Base-by-base conservation (phyloP, 2,888 invertebrate genomes). In the Rhogogaster chlorosoma region DNA sequence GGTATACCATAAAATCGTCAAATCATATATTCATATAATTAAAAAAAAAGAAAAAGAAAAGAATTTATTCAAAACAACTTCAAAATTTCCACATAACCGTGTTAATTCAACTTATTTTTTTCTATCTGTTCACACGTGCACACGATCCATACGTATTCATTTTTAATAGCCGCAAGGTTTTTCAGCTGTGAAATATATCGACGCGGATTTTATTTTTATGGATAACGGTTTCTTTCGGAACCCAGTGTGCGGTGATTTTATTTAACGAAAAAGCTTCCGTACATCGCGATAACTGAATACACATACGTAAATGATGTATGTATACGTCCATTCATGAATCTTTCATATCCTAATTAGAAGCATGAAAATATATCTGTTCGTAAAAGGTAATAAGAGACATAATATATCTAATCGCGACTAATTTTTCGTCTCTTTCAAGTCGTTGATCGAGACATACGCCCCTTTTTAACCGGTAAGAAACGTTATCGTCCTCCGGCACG, bases 401-500 rank as follows among this genome's bases (percentile, higher is more conserved):
- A n/a, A 18, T 7, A 53, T 53, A 53, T 53, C 53, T 53, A 53
- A 53, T 42, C 3, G 12, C 71, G 10, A 38, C 12, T 22, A 73
- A 73, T 73, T 42, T 73, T 42, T 15, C 10, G 42, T 42, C 42
- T 42, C 10, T n/a, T 73, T n/a, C 42, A 10, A 42, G 42, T 73
- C 49, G 53, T 77, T n/a, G 45, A 53, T 77, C 77, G 77, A 77
- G 53, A 77, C 77, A 77, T 77, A 77, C 53, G 53, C 77, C 77
- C 53, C 53, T 77, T 53, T 77, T 77, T 53, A n/a, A 49, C 53
- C 18, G 9, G 22, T 61, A 36, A 36, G n/a, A 84, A 82, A 83
- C 86, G 86, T 89, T 89, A 89, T 89, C 89, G 88, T 87, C 70
- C 87, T 71, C 84, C 80, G 85, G 85, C 89, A 89, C 88, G 87